These are phyloP conservation scores for Upupa epops DNA, from an alignment of 2,113 vertebrate species.

Conservation along the genomic window DNA sequence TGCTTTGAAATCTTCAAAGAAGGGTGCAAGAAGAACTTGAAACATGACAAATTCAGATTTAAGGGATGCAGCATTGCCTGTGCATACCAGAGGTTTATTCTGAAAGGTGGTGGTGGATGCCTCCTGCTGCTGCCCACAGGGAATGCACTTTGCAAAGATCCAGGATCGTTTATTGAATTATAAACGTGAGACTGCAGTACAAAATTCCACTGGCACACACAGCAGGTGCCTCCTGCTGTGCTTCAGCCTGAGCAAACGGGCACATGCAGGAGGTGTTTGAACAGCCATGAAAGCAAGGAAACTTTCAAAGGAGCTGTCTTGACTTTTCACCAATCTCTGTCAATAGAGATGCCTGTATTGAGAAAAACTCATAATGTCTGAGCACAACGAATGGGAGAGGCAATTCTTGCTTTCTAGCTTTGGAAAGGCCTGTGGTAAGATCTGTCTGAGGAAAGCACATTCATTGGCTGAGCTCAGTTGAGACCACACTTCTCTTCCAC, in stretches of 20 bases:
- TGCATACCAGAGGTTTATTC: neutral
- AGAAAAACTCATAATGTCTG: neutral
- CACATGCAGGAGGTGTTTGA: neutral
- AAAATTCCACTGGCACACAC: neutral
- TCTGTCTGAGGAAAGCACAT: neutral
- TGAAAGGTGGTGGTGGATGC: neutral
- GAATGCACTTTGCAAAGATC: neutral
- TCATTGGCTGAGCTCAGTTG: neutral
- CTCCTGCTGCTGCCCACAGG: neutral
- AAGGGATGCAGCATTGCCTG: neutral
- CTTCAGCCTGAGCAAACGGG: neutral
- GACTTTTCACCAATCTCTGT: neutral
- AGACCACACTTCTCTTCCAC: neutral
- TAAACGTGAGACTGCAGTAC: neutral
- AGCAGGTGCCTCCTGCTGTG: neutral
- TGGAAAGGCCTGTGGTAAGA: neutral
- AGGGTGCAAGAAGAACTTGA: neutral
- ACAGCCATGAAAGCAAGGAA: neutral
- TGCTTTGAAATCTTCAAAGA: neutral
- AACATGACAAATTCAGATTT: neutral
- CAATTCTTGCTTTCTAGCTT: neutral
- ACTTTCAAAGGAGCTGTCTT: neutral
- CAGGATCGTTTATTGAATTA: neutral
- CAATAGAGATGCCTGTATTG: neutral
- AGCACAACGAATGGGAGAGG: neutral